Evolutionary conservation across 2,113 vertebrate species (phyloP), one percentile per base, ranked within the genome.

Genomic region (Melanostigma gelatinosum): DNA sequence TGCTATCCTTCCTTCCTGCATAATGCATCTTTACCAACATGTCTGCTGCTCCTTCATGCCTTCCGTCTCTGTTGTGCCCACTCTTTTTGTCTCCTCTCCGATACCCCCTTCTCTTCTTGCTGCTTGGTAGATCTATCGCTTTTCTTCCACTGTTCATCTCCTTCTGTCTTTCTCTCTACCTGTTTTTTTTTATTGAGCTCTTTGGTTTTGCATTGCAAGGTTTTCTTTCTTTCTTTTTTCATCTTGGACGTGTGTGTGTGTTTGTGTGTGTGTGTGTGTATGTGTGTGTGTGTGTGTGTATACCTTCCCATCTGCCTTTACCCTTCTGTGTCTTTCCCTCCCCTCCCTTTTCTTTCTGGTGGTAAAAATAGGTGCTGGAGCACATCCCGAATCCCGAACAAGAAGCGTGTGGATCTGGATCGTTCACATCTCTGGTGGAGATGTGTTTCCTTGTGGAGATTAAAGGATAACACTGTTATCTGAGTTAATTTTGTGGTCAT

Each of bases 1-100:
- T 88, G 84, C 87, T 80, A 7, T 62, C 48, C 79, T 78, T 58
- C 81, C 54, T 78, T 40, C 75, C 88, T 87, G 85, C 84, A 72
- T 80, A 78, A 70, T 67, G 44, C 71, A 57, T 78, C 80, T 80
- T 69, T 48, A n/a, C 79, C 72, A 68, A 64, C 86, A 75, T 60
- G 67, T 68, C 52, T 76, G 62, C 36, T 24, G 0, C 66, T 67
- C 66, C 70, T 57, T 79, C 72, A 75, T 42, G 36, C 70, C 42
- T 60, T 12, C 0, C 0, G 12, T 63, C 74, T 82, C 61, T 66
- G 60, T 71, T 69, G 71, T 83, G 57, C 60, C 44, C 77, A 46
- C 58, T 40, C 15, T 62, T 66, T 75, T 74, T 24, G 22, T 80
- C 6, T 32, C 64, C 4, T 61, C 64, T 84, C 75, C 54, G 36